Evolutionary conservation across 2,888 invertebrate genomes (phyloP), one percentile per base, ranked within the genome.

Genomic region (Hyles lineata): DNA sequence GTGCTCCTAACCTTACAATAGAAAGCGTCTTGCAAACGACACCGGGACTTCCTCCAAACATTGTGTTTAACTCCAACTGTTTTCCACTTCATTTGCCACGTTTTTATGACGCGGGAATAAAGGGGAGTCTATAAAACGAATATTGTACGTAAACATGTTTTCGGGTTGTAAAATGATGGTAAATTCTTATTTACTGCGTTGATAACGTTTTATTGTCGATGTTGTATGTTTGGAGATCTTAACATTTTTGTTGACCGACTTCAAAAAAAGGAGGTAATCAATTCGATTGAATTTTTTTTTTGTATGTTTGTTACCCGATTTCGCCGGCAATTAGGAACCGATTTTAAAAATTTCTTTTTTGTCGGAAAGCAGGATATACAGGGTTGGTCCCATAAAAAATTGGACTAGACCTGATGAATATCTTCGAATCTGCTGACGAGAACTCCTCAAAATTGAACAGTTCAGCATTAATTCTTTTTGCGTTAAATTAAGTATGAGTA

Each of bases 11-110:
- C 62, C 55, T 62, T 52, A 61, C 52, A 72, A 35, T 4, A 63
- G 62, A 55, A 32, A 61, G 69, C 61, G 75, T 84, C 85, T 87
- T 87, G 87, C 83, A 87, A 87, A 87, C 85, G 82, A 80, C 73
- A 73, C 73, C 70, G 79, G 72, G 74, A 80, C 78, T 79, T 77
- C 77, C 79, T 77, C 60, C 73, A 73, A 77, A 83, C 82, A 81
- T 81, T 81, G 82, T 80, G 80, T 82, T 83, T 80, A 83, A 84
- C 82, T 79, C 76, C 76, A 59, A 73, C 78, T 77, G 79, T 82
- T 82, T 82, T 79, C 80, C 78, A 80, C 83, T 83, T 84, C 83
- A 83, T 83, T 79, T 80, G 76, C 75, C 74, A 69, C 59, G 62
- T 72, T 75, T 80, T 78, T 79, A 73, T 73, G 73, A 61, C 32